phyloP scores from a whole-genome alignment of 30 jellyfish, hydroid and myxozoan species.

The Phacellophora camtschatica region DNA sequence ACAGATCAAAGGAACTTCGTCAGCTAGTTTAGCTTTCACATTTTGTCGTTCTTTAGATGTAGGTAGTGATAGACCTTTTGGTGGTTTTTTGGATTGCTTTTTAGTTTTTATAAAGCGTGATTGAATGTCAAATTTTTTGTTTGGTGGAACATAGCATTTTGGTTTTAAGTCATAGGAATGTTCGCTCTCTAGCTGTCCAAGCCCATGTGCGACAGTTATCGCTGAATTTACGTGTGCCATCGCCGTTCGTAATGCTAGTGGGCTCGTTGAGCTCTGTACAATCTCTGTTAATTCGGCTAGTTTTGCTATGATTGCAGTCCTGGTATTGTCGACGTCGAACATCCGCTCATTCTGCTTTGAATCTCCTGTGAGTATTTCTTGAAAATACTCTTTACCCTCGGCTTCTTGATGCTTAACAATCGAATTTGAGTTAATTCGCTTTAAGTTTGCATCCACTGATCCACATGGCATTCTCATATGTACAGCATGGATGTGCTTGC shows the following conservation, averaged over 20 bases:
- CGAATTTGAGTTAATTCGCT: neutral
- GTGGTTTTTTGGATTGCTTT: neutral
- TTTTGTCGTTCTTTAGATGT: neutral
- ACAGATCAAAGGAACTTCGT: neutral
- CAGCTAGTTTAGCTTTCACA: neutral
- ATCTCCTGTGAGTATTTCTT: neutral
- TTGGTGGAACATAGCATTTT: neutral
- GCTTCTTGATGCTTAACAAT: neutral
- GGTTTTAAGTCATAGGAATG: neutral
- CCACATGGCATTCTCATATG: neutral
- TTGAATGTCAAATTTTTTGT: neutral
- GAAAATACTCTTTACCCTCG: neutral
- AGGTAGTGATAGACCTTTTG: neutral
- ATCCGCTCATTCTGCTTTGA: neutral
- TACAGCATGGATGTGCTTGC: slow-evolving; percentile 57
- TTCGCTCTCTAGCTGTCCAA: neutral
- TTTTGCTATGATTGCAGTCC: neutral
- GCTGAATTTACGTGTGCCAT: neutral
- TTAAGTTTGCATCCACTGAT: neutral
- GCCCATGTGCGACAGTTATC: neutral
- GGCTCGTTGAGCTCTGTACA: neutral
- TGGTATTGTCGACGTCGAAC: neutral
- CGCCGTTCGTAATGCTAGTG: neutral
- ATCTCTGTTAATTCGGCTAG: neutral
- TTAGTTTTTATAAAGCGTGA: neutral